phyloP scores from a whole-genome alignment of 2,888 invertebrate genomes.

The Pocota personata region DNA sequence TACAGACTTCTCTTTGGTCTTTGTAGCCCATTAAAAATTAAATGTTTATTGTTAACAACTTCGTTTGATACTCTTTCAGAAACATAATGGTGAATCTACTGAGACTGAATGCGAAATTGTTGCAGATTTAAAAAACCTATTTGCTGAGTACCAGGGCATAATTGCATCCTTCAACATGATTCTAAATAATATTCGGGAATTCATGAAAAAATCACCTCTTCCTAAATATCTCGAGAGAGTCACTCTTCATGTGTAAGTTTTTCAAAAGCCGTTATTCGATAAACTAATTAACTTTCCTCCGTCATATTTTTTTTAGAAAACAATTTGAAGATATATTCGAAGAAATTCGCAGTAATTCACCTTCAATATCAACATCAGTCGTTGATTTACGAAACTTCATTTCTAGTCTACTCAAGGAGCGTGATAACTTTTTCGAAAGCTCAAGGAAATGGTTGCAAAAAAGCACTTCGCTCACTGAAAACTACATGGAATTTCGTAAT shows the following conservation, averaged over 20 bases:
- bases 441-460: constrained; percentile 3
- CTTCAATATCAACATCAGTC: background rate
- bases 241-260: constrained; percentile 32
- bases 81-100: background rate
- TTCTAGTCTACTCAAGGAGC: background rate
- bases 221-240: background rate
- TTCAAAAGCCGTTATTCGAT: background rate
- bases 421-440: background rate
- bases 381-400: background rate
- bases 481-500: background rate
- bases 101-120: background rate
- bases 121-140: background rate
- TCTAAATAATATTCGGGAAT: background rate
- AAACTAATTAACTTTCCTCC: background rate
- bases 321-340: constrained; percentile 5
- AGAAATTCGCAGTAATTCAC: background rate
- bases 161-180: background rate
- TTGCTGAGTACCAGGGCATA: too few species aligned
- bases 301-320: constrained; percentile 22
- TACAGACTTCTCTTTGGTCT: too few species aligned
- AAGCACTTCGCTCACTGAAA: background rate
- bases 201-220: constrained; percentile 1
- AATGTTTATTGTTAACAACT: too few species aligned
- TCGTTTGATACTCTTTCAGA: too few species aligned
- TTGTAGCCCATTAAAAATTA: too few species aligned